phyloP scores from a whole-genome alignment of 2,888 invertebrate species.

The Napeogenes inachia region DNA sequence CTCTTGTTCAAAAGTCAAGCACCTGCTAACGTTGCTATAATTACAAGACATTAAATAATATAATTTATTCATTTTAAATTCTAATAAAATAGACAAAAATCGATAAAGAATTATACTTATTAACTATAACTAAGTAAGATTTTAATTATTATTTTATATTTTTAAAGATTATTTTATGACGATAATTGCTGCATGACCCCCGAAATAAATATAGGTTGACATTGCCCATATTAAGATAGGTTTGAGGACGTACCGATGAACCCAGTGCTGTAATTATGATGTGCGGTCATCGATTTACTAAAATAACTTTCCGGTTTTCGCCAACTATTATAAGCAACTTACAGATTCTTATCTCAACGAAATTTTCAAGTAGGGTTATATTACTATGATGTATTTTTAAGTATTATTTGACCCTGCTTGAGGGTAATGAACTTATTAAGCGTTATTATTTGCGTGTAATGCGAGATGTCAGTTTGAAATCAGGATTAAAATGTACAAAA shows the following conservation, averaged over 20 bases:
- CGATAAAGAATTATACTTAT: background rate
- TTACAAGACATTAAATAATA: no score
- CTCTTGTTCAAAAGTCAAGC: no score
- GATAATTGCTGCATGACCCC: background rate
- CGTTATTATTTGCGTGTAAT: conserved; percentile 10
- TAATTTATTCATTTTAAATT: no score
- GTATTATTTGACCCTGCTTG: background rate
- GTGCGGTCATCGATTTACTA: conserved; percentile 25
- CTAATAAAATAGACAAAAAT: no score
- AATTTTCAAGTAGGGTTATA: conserved; percentile 15
- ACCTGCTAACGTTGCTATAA: no score
- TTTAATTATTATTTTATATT: background rate
- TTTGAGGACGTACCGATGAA: conserved; percentile 19
- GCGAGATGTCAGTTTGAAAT: conserved; percentile 15
- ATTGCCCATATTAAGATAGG: conserved; percentile 27
- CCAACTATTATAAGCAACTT: conserved; percentile 15
- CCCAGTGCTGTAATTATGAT: conserved; percentile 23
- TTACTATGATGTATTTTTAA: conserved; percentile 1
- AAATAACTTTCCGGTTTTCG: conserved; percentile 23
- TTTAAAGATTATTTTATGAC: background rate
- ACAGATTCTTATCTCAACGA: conserved; percentile 18
- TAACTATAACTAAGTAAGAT: no score
- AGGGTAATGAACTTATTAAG: conserved; percentile 17
- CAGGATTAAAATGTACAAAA: conserved; percentile 22
- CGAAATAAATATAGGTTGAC: conserved; percentile 26